phyloP scores from a whole-genome alignment of 2,888 invertebrate genomes.

The Agonopterix alstromeriana region DNA sequence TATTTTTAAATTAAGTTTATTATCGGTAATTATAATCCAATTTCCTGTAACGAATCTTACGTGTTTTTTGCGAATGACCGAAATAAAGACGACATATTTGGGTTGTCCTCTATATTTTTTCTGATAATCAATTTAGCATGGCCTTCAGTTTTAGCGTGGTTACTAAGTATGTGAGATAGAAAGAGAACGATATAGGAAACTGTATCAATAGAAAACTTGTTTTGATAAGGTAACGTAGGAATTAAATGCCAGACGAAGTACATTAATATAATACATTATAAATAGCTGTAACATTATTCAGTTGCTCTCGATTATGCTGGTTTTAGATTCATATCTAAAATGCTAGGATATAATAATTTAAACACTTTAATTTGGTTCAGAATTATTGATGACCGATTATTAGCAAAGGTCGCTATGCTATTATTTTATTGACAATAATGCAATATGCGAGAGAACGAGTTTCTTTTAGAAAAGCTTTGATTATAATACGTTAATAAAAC shows the following conservation, averaged over 20 bases:
- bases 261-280: neutral
- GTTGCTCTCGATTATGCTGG: neutral
- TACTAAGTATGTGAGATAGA: slow-evolving; percentile 15
- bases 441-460: too few species aligned
- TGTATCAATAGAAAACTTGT: slow-evolving; percentile 6
- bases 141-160: slow-evolving; percentile 15
- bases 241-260: slow-evolving; percentile 15
- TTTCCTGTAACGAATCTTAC: neutral
- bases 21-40: neutral
- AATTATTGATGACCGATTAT: too few species aligned
- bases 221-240: slow-evolving; percentile 4
- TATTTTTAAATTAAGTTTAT: neutral
- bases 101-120: slow-evolving; percentile 10
- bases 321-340: too few species aligned
- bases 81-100: slow-evolving; percentile 10
- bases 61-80: slow-evolving; percentile 7
- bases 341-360: too few species aligned
- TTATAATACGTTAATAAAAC: too few species aligned
- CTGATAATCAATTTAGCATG: slow-evolving; percentile 8
- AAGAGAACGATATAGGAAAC: slow-evolving; percentile 42
- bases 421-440: too few species aligned
- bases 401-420: too few species aligned
- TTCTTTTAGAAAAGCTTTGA: too few species aligned
- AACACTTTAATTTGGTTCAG: too few species aligned
- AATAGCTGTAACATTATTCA: neutral